Evolutionary conservation across 2,888 invertebrate species (phyloP).

Genomic region (Caradrina kadenii): DNA sequence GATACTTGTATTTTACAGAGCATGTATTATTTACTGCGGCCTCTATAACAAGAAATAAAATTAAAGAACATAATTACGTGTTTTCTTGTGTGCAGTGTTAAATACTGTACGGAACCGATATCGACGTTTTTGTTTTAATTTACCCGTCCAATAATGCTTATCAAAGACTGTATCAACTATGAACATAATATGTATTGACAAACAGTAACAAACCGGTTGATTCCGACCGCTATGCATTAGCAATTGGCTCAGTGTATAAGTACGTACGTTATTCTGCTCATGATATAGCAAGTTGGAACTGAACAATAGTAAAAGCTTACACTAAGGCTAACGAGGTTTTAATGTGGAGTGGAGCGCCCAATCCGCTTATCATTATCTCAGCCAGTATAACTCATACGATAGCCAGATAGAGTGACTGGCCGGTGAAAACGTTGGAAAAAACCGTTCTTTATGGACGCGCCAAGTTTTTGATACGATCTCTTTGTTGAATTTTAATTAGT

Average conservation of each 20-base stretch:
- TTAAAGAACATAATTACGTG: too few relatives aligned
- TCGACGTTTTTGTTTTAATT: too few relatives aligned
- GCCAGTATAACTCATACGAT: constrained; percentile 83
- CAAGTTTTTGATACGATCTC: constrained; percentile 53
- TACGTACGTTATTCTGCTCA: constrained; percentile 28
- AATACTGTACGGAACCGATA: too few relatives aligned
- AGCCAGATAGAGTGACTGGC: constrained; percentile 75
- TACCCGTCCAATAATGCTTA: too few relatives aligned
- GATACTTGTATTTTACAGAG: too few relatives aligned
- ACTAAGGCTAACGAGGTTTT: constrained; percentile 86
- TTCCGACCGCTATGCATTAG: constrained; percentile 33
- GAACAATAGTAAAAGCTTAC: constrained; percentile 76
- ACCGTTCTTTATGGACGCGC: constrained; percentile 51
- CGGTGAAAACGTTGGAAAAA: constrained; percentile 66
- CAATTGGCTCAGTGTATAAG: constrained; percentile 25
- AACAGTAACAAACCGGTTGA: neutral
- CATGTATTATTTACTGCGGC: too few relatives aligned
- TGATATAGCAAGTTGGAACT: constrained; percentile 67
- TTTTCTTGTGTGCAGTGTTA: too few relatives aligned
- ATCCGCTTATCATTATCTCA: constrained; percentile 84
- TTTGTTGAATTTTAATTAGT: constrained; percentile 56
- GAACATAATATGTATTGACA: constrained; percentile 20
- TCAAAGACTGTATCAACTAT: neutral
- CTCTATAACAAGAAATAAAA: too few relatives aligned
- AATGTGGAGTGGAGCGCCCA: constrained; percentile 81